Percentiles rank a stretch among this genome's conserved stretches.
Conservation (phyloP, 1,140 invertebrate genomes). For the Magallana angulata region DNA sequence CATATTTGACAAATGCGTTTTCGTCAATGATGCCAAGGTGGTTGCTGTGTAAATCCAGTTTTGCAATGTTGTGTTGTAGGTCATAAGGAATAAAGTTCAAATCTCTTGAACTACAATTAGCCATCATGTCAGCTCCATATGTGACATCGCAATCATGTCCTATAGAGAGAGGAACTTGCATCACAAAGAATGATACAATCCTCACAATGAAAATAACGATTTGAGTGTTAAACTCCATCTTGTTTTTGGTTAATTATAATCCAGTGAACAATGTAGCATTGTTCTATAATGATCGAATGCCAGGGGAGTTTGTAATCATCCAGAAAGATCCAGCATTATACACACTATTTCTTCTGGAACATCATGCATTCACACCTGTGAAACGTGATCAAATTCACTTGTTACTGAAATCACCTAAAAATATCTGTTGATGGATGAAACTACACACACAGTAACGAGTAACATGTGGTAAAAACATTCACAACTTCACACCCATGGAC, state of each 20-base stretch:
- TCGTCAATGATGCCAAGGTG: conserved; percentile 58
- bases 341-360: conserved; percentile 1
- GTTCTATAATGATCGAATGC: neutral
- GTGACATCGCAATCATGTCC: conserved; percentile 8
- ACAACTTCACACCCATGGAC: conserved; percentile 10
- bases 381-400: conserved; percentile 25
- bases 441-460: conserved; percentile 13
- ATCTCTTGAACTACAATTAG: conserved; percentile 67
- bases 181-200: neutral
- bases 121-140: conserved; percentile 57
- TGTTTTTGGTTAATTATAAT: neutral
- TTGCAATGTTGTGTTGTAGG: conserved; percentile 67
- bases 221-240: neutral
- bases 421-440: conserved; percentile 14
- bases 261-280: neutral
- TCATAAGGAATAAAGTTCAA: conserved; percentile 67
- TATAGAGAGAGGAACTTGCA: neutral
- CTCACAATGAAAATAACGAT: neutral
- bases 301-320: neutral
- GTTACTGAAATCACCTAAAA: conserved; percentile 3
- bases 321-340: neutral
- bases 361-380: neutral
- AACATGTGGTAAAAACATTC: conserved; percentile 11
- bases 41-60: conserved; percentile 70
- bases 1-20: conserved; percentile 68